phyloP scores from a whole-genome alignment of 2,888 invertebrate species.

The Bombylius discolor region DNA sequence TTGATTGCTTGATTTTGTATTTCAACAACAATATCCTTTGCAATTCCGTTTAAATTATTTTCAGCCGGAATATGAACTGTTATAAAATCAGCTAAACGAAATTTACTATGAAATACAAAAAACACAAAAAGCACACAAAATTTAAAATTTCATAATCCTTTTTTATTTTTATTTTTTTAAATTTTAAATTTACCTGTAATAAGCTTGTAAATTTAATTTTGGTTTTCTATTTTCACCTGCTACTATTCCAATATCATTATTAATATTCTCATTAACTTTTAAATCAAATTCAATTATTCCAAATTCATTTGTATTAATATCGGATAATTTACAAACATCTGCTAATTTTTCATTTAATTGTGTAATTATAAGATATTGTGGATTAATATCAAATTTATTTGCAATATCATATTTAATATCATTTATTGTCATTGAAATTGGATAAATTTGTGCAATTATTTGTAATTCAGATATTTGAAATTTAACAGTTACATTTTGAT shows the following conservation, averaged over 20 bases:
- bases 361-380: conserved; percentile 39
- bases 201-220: conserved; percentile 28
- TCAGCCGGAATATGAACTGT: conserved; percentile 40
- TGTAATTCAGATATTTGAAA: conserved; percentile 28
- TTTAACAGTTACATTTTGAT: conserved; percentile 34
- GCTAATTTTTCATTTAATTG: conserved; percentile 36
- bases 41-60: conserved; percentile 28
- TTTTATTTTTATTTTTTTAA: background rate
- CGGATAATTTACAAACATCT: conserved; percentile 22
- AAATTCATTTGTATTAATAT: conserved; percentile 27
- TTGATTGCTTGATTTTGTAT: conserved; percentile 45
- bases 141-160: too few species aligned
- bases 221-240: conserved; percentile 7
- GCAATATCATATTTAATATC: conserved; percentile 49
- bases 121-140: background rate
- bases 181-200: conserved; percentile 26
- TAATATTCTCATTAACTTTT: conserved; percentile 3
- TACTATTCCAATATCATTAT: background rate
- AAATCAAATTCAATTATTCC: conserved; percentile 30
- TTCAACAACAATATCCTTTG: conserved; percentile 43
- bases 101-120: conserved; percentile 24
- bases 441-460: conserved; percentile 33
- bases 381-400: conserved; percentile 43
- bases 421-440: conserved; percentile 39
- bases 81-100: conserved; percentile 41